Base-by-base conservation (phyloP, 2,113 vertebrate genomes). In the Phainopepla nitens region DNA sequence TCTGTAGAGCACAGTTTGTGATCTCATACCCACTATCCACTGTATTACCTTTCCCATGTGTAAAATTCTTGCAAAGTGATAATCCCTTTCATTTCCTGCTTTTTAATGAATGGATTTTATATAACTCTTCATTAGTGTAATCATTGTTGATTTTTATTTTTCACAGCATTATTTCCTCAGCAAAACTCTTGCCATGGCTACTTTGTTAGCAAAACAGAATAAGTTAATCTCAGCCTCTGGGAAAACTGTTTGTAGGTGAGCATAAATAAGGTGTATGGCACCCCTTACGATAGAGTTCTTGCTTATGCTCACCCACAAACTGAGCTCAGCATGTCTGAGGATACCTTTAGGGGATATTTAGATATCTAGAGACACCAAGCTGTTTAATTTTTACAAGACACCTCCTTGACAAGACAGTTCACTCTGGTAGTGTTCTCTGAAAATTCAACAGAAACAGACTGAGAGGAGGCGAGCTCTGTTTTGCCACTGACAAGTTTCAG, bases 51-150 rank as follows among this genome's bases (percentile, higher is more conserved):
- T 89, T 94, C 75, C 90, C 65, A 66, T 9, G 35, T 93, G 85
- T 50, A 86, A 93, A 79, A 82, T 89, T 93, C 62, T 87, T 91
- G 50, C 80, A 61, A 68, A 71, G 49, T 82, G 84, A 82, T 96
- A 96, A 96, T 96, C 90, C 85, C 41, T 94, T 94, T 92, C 31
- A 87, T 93, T 97, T 96, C 92, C 79, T 93, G 72, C 41, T 58
- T 95, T 91, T 94, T 96, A 96, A 96, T 92, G 56, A 96, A 95
- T 87, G 47, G 85, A 86, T 79, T 88, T 97, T 96, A 94, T 75
- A 42, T 93, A 93, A 93, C 60, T 36, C 90, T 93, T 87, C 94
- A 92, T 96, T 94, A 96, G 71, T 42, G 68, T 75, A 94, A 95
- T 94, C n/a, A 10, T 58, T 86, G 42, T 62, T 94, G 69, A 71